These are phyloP conservation scores for Excalfactoria chinensis DNA, from an alignment of 2,113 vertebrate genomes.

Conservation along the genomic window DNA sequence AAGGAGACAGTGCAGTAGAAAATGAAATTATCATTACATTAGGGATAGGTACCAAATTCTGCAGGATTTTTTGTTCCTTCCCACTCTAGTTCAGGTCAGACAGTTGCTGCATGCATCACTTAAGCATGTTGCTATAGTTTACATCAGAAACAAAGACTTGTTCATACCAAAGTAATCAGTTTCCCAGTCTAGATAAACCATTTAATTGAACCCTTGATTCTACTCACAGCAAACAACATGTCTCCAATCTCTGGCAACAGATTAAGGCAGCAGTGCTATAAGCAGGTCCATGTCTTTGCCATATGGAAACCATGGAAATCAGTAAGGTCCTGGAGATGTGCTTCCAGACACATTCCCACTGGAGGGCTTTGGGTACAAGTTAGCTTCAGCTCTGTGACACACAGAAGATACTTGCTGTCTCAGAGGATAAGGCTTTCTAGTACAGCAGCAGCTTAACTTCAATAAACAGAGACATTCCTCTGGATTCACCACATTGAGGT, in stretches of 20 bases:
- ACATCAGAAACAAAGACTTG: neutral
- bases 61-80: neutral
- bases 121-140: neutral
- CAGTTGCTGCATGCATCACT: neutral
- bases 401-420: neutral
- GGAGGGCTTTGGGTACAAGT: neutral
- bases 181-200: neutral
- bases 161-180: neutral
- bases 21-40: neutral
- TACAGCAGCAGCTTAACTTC: neutral
- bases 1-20: neutral
- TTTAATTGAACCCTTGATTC: neutral
- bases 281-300: neutral
- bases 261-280: neutral
- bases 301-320: neutral
- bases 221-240: neutral
- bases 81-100: neutral
- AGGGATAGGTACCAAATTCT: neutral
- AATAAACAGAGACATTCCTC: neutral
- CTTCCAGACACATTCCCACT: neutral
- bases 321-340: neutral
- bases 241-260: neutral
- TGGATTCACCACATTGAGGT: neutral
- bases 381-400: neutral
- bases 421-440: neutral